phyloP scores from a whole-genome alignment of 2,113 vertebrate species.

The Bettongia penicillata region DNA sequence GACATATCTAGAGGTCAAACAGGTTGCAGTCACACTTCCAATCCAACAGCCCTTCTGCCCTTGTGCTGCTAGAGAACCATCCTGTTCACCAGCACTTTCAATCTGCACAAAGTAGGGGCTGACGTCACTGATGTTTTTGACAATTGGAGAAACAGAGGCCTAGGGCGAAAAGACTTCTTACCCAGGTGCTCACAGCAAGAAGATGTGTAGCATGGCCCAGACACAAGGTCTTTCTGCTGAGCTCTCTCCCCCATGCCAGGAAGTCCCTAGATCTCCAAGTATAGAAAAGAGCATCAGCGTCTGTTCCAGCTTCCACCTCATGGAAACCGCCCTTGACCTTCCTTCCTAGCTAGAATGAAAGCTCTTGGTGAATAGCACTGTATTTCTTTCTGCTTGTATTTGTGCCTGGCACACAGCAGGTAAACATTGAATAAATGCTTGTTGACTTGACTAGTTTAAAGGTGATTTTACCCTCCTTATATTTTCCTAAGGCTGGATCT shows the following conservation, averaged over 20 bases:
- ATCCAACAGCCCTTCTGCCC: neutral
- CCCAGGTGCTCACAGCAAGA: neutral
- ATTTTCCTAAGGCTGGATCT: too few relatives aligned
- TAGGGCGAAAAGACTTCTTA: neutral
- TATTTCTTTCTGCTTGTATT: neutral
- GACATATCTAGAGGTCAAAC: neutral
- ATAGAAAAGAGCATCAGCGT: neutral
- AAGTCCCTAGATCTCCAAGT: neutral
- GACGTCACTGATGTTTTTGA: neutral
- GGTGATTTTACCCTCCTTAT: neutral
- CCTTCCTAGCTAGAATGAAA: neutral
- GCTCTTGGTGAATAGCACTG: neutral
- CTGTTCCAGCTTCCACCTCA: neutral
- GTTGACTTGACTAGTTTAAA: too few relatives aligned
- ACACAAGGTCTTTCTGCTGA: neutral
- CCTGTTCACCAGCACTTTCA: neutral
- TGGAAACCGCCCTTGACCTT: neutral
- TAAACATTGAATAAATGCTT: too few relatives aligned
- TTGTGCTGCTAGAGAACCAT: neutral
- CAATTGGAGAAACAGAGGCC: neutral
- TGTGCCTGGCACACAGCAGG: too few relatives aligned
- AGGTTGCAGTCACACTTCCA: neutral
- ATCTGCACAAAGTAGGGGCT: neutral
- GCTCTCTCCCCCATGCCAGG: neutral
- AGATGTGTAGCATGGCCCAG: too few relatives aligned